These are phyloP conservation scores for Chlamydotis undulata DNA, from an alignment of 2,113 vertebrate genomes.

Conservation along the genomic window DNA sequence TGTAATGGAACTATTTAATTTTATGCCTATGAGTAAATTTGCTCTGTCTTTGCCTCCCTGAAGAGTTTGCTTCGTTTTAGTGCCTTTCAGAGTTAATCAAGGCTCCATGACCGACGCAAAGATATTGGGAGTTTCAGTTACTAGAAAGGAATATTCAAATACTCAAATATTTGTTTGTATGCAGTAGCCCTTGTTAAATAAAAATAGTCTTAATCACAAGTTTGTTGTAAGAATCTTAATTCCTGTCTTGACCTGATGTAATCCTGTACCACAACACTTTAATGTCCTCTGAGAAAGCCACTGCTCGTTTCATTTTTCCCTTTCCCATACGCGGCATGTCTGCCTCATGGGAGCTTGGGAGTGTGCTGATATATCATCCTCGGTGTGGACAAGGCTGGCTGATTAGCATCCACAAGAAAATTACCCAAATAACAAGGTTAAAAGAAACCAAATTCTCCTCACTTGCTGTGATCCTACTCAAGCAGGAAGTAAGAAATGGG, in stretches of 20 bases:
- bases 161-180: background rate
- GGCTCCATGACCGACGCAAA: background rate
- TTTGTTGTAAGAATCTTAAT: slow-evolving; percentile 10
- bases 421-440: background rate
- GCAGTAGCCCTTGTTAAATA: background rate
- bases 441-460: background rate
- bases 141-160: background rate
- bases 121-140: background rate
- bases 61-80: background rate
- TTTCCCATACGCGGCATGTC: background rate
- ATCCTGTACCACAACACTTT: background rate
- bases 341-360: background rate
- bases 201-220: background rate
- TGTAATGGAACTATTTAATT: background rate
- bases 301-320: background rate
- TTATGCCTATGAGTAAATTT: background rate
- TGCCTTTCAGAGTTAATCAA: background rate
- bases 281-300: background rate
- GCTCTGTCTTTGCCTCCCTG: background rate
- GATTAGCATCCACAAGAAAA: background rate
- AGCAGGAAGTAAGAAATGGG: background rate
- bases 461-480: background rate
- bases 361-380: background rate
- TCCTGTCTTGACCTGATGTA: background rate
- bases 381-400: background rate